Conservation (phyloP, 2,888 invertebrate genomes). For the Tridacna crocea region DNA sequence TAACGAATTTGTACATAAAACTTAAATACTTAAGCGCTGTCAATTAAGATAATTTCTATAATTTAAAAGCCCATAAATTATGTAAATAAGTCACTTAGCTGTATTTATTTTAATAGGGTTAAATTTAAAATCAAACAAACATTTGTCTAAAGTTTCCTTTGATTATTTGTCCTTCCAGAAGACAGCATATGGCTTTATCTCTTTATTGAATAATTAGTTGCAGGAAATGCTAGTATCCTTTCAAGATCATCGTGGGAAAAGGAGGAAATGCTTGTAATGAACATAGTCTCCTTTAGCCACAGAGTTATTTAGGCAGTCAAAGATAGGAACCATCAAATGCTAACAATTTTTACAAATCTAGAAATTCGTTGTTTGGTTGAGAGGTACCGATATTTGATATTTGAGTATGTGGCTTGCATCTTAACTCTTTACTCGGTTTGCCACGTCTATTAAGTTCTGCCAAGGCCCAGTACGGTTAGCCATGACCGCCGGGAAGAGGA, state of each 20-base stretch:
- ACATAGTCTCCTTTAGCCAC: background rate
- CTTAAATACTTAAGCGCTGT: constrained; percentile 23
- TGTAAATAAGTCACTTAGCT: constrained; percentile 27
- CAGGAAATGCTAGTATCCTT: background rate
- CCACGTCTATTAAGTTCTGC: too few relatives aligned
- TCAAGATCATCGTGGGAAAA: background rate
- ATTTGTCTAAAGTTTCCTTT: constrained; percentile 16
- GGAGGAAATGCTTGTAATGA: background rate
- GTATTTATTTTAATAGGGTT: constrained; percentile 23
- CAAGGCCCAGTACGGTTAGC: too few relatives aligned
- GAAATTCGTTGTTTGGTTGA: too few relatives aligned
- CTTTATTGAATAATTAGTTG: background rate
- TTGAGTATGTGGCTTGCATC: too few relatives aligned
- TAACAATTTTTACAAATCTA: too few relatives aligned
- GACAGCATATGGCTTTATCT: constrained; percentile 6
- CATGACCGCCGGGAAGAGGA: too few relatives aligned
- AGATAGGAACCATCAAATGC: too few relatives aligned
- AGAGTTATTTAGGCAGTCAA: too few relatives aligned
- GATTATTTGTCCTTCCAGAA: constrained; percentile 15
- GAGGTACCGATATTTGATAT: too few relatives aligned
- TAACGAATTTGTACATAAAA: constrained; percentile 20
- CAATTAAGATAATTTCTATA: constrained; percentile 28
- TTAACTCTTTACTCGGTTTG: too few relatives aligned
- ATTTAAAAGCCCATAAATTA: constrained; percentile 28
- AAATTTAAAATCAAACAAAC: constrained; percentile 17